phyloP scores from a whole-genome alignment of 1,140 invertebrate species.

The Hestina assimilis region DNA sequence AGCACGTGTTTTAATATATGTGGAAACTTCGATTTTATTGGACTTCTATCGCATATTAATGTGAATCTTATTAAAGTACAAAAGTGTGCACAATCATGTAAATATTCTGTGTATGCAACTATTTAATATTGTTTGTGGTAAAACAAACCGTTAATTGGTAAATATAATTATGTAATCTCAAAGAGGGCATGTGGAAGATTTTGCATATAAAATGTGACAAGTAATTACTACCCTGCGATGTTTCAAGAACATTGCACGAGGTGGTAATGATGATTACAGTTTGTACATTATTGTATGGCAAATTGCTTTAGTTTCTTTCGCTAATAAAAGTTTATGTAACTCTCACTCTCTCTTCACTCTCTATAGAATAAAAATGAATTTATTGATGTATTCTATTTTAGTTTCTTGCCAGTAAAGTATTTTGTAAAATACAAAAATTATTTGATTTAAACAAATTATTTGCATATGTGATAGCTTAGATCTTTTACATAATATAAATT shows the following conservation, averaged over 20 bases:
- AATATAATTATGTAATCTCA: slow-evolving; percentile 70
- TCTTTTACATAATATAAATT: slow-evolving; percentile 50
- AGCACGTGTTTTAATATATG: slow-evolving; percentile 4
- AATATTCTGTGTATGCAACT: slow-evolving; percentile 69
- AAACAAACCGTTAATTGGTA: slow-evolving; percentile 50
- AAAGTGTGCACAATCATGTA: slow-evolving; percentile 71
- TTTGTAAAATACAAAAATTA: slow-evolving; percentile 54
- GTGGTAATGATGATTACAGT: slow-evolving; percentile 49
- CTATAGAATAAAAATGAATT: slow-evolving; percentile 65
- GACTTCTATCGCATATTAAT: slow-evolving; percentile 63
- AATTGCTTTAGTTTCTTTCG: slow-evolving; percentile 61
- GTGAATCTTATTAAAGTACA: slow-evolving; percentile 74
- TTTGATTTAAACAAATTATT: slow-evolving; percentile 58
- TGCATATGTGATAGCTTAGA: slow-evolving; percentile 72
- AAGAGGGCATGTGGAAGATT: slow-evolving; percentile 57
- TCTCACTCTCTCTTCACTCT: slow-evolving; percentile 71
- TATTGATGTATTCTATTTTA: slow-evolving; percentile 52
- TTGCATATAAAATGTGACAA: slow-evolving; percentile 42
- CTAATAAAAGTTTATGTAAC: slow-evolving; percentile 39
- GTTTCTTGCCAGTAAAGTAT: slow-evolving; percentile 75
- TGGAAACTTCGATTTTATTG: slow-evolving; percentile 37
- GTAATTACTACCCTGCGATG: slow-evolving; percentile 57
- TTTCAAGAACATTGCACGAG: slow-evolving; percentile 59
- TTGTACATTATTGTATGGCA: slow-evolving; percentile 77
- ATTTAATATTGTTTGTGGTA: slow-evolving; percentile 51